Evolutionary conservation across 2,113 vertebrate species (phyloP).

Genomic region (Oncorhynchus masou): DNA sequence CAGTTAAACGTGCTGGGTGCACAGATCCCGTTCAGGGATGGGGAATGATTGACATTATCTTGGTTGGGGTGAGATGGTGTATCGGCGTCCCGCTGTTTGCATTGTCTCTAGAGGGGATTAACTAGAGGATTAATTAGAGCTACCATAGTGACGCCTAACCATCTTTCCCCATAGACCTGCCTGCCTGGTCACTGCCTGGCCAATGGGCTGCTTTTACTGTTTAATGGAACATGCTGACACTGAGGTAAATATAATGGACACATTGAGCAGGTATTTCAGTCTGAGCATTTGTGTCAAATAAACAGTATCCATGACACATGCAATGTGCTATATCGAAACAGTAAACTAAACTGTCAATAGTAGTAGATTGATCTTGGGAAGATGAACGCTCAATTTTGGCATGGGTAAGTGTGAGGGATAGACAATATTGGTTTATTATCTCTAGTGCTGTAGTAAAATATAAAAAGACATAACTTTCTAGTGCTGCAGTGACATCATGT

Average conservation of each 20-base stretch:
- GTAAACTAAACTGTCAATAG: neutral
- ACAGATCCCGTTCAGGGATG: conserved; percentile 24
- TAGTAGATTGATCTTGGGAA: neutral
- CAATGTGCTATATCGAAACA: too few species aligned
- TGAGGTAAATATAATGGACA: too few species aligned
- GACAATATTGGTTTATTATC: neutral
- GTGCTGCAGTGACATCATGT: conserved; percentile 8
- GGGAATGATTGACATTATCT: conserved; percentile 51
- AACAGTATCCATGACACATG: too few species aligned
- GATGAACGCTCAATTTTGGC: neutral
- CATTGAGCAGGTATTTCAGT: too few species aligned
- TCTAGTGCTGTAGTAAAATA: too few species aligned
- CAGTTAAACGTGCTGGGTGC: conserved; percentile 21
- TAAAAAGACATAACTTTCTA: neutral
- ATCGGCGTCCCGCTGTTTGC: conserved; percentile 25
- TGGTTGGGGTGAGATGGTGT: conserved; percentile 28
- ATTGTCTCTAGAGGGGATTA: conserved; percentile 42
- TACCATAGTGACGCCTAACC: neutral
- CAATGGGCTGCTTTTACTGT: neutral
- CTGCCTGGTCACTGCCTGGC: neutral
- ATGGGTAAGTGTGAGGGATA: neutral
- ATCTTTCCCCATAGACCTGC: conserved; percentile 19
- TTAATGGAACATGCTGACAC: neutral
- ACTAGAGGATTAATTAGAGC: conserved; percentile 36
- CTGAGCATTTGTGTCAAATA: too few species aligned